Percentiles rank a stretch among this genome's conserved stretches.
Evolutionary conservation across 2,888 invertebrate species (phyloP).

Genomic region (Brachyptera risi): DNA sequence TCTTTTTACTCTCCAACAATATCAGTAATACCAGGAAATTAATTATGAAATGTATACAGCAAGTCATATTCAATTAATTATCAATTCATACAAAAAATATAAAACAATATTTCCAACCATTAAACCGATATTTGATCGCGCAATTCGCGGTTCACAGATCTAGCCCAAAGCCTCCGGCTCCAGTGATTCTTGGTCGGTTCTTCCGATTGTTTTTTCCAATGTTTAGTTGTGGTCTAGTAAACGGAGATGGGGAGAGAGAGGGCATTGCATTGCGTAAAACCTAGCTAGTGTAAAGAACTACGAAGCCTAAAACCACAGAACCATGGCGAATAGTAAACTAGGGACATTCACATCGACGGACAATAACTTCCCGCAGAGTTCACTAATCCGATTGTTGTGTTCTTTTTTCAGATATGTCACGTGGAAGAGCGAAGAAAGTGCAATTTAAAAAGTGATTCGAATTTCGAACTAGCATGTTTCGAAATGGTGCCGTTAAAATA

Average conservation of each 20-base stretch:
- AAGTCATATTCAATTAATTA: too few species aligned
- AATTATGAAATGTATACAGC: too few species aligned
- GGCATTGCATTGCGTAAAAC: not conserved
- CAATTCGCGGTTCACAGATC: too few species aligned
- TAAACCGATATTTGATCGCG: too few species aligned
- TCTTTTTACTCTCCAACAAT: too few species aligned
- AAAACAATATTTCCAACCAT: too few species aligned
- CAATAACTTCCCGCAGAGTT: conserved; percentile 14
- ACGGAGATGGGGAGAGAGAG: not conserved
- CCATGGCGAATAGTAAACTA: conserved; percentile 9
- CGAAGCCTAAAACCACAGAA: conserved; percentile 1
- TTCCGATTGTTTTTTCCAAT: not conserved
- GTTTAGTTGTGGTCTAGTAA: not conserved
- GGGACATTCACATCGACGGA: conserved; percentile 14
- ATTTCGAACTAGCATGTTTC: conserved; percentile 4
- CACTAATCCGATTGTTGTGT: conserved; percentile 1
- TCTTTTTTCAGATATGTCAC: not conserved
- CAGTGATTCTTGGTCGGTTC: too few species aligned
- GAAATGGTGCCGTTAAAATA: not conserved
- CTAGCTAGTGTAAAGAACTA: not conserved
- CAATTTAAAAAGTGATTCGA: too few species aligned
- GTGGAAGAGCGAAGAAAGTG: not conserved
- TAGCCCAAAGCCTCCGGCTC: too few species aligned
- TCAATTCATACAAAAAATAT: too few species aligned
- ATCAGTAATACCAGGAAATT: too few species aligned